phyloP scores from a whole-genome alignment of 2,888 invertebrate genomes.

The Polietes domitor region DNA sequence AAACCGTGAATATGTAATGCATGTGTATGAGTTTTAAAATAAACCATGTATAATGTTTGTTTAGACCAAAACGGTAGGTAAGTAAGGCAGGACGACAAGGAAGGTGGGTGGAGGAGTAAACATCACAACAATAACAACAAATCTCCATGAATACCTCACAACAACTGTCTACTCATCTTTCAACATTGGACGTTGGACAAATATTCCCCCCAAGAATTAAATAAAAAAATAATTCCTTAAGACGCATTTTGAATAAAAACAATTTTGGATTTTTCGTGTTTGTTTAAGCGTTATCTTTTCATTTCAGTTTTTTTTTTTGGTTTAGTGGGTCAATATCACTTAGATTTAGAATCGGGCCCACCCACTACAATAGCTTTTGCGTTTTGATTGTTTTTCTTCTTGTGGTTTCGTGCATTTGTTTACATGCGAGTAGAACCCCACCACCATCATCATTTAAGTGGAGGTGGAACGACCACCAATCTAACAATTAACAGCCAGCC shows the following conservation, averaged over 20 bases:
- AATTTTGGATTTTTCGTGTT: neutral
- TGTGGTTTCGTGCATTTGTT: conserved; percentile 26
- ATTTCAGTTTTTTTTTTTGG: too few species aligned
- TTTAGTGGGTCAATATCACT: conserved; percentile 64
- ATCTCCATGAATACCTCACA: neutral
- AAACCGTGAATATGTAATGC: neutral
- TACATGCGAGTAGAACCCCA: neutral
- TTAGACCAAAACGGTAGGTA: neutral
- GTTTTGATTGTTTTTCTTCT: conserved; percentile 33
- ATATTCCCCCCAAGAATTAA: neutral
- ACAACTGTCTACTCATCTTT: neutral
- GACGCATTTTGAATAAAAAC: neutral
- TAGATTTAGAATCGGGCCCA: conserved; percentile 42
- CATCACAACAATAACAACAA: neutral
- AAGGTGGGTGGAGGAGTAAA: neutral
- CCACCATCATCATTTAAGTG: neutral
- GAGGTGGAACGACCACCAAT: neutral
- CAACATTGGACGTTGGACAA: neutral
- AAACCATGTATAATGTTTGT: conserved; percentile 26
- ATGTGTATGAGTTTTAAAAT: conserved; percentile 13
- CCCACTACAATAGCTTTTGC: conserved; percentile 20
- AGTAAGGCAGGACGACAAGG: too few species aligned
- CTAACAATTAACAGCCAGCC: neutral
- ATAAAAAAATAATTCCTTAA: neutral
- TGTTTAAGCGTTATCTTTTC: conserved; percentile 3